Conservation (phyloP, 2,113 vertebrate genomes). For the Engraulis encrasicolus region DNA sequence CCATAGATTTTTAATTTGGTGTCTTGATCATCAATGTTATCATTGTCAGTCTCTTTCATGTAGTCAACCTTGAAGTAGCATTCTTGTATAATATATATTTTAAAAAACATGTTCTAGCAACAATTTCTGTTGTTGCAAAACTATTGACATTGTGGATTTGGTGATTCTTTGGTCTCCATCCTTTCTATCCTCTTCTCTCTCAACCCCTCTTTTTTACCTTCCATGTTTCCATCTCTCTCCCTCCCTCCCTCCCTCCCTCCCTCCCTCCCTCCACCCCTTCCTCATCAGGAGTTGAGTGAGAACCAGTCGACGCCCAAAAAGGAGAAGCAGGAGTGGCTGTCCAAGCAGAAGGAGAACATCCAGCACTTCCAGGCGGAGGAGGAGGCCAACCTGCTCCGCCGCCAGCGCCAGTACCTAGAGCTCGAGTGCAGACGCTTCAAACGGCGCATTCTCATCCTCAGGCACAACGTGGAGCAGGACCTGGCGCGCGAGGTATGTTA, state of each 20-base stretch:
- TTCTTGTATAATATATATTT: too few species aligned
- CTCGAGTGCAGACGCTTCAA: conserved; percentile 96
- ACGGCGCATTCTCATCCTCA: conserved; percentile 92
- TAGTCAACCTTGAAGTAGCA: too few species aligned
- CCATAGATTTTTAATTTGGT: too few species aligned
- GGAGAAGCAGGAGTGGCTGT: conserved; percentile 98
- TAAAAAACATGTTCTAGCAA: too few species aligned
- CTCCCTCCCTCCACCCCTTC: background rate
- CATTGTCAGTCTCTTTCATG: background rate
- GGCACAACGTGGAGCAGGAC: conserved; percentile 95
- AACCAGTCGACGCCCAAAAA: conserved; percentile 99
- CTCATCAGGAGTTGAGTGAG: conserved; percentile 90
- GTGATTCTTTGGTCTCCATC: background rate
- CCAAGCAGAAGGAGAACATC: conserved; percentile 98
- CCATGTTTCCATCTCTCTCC: background rate
- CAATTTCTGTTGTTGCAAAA: too few species aligned
- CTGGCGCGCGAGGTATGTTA: conserved; percentile 95
- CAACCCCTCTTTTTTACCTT: too few species aligned
- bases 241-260: background rate
- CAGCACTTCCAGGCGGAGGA: conserved; percentile 98
- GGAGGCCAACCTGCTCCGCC: conserved; percentile 92
- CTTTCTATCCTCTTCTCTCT: background rate
- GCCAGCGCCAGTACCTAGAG: conserved; percentile 95
- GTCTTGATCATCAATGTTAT: background rate
- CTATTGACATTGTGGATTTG: too few species aligned